Evolutionary conservation across 1,140 invertebrate species (phyloP).

Genomic region (Lepidurus arcticus): DNA sequence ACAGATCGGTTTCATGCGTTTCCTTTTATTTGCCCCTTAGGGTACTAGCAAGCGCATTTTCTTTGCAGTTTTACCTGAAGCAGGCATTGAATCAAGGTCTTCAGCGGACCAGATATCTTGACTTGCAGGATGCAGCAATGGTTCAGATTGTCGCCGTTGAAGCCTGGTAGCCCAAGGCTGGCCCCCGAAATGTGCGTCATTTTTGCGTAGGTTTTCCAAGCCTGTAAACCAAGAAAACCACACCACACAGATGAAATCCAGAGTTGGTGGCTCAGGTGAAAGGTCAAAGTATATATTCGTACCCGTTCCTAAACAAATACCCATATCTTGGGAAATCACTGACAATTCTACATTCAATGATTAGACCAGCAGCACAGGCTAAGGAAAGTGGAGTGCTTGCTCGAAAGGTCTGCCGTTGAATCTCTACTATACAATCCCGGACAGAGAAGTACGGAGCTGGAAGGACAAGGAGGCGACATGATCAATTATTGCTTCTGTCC

Average conservation of each 20-base stretch:
- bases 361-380: not conserved
- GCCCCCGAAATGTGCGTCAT: not conserved
- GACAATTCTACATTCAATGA: not conserved
- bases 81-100: not conserved
- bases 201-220: not conserved
- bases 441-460: not conserved
- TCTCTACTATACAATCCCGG: not conserved
- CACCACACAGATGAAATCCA: not conserved
- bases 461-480: not conserved
- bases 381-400: not conserved
- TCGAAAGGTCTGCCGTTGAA: not conserved
- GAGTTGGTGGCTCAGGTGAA: no score
- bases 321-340: not conserved
- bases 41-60: no score
- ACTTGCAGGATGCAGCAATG: not conserved
- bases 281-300: not conserved
- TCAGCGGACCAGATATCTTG: constrained; percentile 7
- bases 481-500: constrained; percentile 7
- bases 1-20: no score
- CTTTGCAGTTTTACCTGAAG: not conserved
- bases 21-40: no score
- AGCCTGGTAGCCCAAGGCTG: not conserved
- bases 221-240: not conserved
- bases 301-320: constrained; percentile 12
- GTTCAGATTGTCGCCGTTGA: not conserved